These are phyloP conservation scores for Limnothrissa miodon DNA, from an alignment of 2,113 vertebrate genomes.

Conservation along the genomic window DNA sequence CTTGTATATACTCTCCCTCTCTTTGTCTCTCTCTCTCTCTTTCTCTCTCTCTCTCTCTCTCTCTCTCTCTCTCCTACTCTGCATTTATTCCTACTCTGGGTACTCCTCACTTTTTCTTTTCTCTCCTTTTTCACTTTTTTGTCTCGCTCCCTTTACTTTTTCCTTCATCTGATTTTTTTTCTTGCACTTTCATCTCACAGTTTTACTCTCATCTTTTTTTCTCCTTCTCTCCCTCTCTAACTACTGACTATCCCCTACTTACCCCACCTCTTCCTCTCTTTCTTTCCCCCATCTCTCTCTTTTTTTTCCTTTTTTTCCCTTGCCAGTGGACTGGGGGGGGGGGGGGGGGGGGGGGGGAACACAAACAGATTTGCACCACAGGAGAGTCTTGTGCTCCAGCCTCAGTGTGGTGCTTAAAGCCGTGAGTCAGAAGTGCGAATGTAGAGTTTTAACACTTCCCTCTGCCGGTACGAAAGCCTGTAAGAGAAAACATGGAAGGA, in stretches of 20 bases:
- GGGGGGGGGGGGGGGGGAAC: no score
- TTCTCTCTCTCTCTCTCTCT: conserved; percentile 29
- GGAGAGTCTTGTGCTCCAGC: conserved; percentile 84
- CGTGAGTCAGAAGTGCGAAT: conserved; percentile 97
- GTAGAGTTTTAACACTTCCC: conserved; percentile 95
- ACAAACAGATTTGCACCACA: conserved; percentile 81
- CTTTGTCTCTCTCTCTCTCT: neutral
- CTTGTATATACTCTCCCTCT: conserved; percentile 53
- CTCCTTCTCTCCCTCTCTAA: neutral
- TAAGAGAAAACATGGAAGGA: conserved; percentile 73
- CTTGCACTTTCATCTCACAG: neutral
- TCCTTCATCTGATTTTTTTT: conserved; percentile 32
- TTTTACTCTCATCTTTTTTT: conserved; percentile 28
- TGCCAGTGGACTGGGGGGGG: conserved; percentile 68
- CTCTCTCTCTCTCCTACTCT: neutral
- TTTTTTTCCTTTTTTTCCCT: neutral
- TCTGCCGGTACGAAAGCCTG: conserved; percentile 77
- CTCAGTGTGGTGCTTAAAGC: conserved; percentile 87
- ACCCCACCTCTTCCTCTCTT: neutral
- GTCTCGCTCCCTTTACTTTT: neutral
- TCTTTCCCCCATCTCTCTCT: neutral
- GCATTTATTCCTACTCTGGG: conserved; percentile 69
- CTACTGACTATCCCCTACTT: neutral
- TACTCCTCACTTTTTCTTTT: conserved; percentile 17
- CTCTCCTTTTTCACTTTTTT: neutral